Base-by-base conservation (phyloP, 2,797 vertebrate species). In the Siniperca obscura region DNA sequence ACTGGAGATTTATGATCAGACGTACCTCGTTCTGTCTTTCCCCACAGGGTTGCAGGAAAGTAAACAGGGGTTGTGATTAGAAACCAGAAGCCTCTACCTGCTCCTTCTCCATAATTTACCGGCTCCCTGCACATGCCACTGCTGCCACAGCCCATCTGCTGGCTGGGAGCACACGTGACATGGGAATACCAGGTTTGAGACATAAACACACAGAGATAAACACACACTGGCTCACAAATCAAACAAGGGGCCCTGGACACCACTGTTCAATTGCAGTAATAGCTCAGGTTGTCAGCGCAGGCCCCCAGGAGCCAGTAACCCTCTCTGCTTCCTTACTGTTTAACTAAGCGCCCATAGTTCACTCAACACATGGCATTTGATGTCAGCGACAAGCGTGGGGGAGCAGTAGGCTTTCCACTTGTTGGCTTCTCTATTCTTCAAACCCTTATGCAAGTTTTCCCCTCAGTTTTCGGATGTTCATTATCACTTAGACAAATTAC, bases 1-100 rank as follows among this genome's bases (percentile, higher is more conserved):
- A 3, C 52, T 10, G 71, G 68, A 85, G 91, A 90, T 90, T 89
- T 89, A 91, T 64, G 68, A 83, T 75, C 57, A 65, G 65, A 67
- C n/a, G 44, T 50, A 16, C 21, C 53, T 40, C 81, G 74, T 71
- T 81, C 61, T 68, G 86, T 86, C 76, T 88, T 70, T 72, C 70
- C 78, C 87, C 78, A 74, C 52, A 21, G 83, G 85, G 76, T 30
- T 73, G 76, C 74, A 72, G 62, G 76, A 90, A 89, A 91, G 86
- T 74, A 89, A 91, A 91, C 90, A 86, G 70, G 66, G 77, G 60
- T 75, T 83, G 74, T 91, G 91, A 92, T 93, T 91, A 92, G 90
- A 86, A 86, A 80, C 71, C 81, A 73, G 73, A 88, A 82, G 81
- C 69, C 61, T 85, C 78, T 48, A 76, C 83, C 85, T 81, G 75